Evolutionary conservation across 2,113 vertebrate genomes (phyloP).

Genomic region (Nibea coibor): DNA sequence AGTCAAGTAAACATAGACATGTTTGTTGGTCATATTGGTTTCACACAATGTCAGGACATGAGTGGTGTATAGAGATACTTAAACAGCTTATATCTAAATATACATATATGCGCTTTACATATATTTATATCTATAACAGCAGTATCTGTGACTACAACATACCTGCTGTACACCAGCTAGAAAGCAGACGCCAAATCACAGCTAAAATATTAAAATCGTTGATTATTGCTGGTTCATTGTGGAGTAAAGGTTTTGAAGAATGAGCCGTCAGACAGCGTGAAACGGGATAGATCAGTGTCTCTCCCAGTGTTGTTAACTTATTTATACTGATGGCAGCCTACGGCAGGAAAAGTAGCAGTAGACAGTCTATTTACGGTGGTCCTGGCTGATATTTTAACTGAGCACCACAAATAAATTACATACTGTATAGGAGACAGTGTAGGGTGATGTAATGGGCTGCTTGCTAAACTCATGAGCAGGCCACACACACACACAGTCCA

Average conservation of each 20-base stretch:
- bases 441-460: slow-evolving; percentile 59
- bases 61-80: neutral
- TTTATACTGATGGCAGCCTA: slow-evolving; percentile 56
- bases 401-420: slow-evolving; percentile 65
- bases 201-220: neutral
- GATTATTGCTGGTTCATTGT: neutral
- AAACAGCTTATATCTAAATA: too few species aligned
- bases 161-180: neutral
- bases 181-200: neutral
- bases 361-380: slow-evolving; percentile 69
- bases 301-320: slow-evolving; percentile 47
- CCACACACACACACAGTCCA: neutral
- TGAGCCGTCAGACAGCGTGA: neutral
- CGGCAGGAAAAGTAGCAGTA: slow-evolving; percentile 48
- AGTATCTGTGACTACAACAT: neutral
- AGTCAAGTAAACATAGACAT: too few species aligned
- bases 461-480: slow-evolving; percentile 31
- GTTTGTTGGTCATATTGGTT: neutral
- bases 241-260: neutral
- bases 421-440: slow-evolving; percentile 60
- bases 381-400: slow-evolving; percentile 65
- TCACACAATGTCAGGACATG: neutral
- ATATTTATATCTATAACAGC: too few species aligned
- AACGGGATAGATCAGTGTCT: slow-evolving; percentile 30
- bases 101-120: too few species aligned